A percentile compares a stretch with the other conserved stretches of the same genome.
phyloP scores from a whole-genome alignment of 1,140 invertebrate genomes.

The Drosophila elegans region DNA sequence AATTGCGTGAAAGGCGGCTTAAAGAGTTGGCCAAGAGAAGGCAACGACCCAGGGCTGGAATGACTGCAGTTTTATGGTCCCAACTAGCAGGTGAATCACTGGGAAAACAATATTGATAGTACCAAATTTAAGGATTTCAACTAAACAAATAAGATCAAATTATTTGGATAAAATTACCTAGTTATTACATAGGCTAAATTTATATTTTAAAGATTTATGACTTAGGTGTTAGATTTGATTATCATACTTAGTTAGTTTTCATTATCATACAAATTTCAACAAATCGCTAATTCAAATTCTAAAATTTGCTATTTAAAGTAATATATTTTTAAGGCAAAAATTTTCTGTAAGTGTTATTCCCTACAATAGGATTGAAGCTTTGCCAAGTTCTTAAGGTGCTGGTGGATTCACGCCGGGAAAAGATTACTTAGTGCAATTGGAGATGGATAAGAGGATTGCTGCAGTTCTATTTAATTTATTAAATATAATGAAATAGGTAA shows the following conservation, averaged over 20 bases:
- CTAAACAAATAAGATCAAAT: no score
- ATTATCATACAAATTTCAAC: no score
- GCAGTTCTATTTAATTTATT: constrained; percentile 1
- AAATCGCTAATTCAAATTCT: no score
- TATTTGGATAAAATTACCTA: no score
- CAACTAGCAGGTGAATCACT: constrained; percentile 6
- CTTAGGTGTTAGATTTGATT: no score
- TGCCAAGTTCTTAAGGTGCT: constrained; percentile 26
- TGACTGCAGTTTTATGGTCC: constrained; percentile 34
- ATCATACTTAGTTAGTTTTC: no score
- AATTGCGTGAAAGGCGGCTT: constrained; percentile 76
- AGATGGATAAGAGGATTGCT: constrained; percentile 11
- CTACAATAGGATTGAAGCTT: background rate
- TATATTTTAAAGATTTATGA: no score
- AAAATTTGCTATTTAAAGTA: no score
- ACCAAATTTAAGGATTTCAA: no score
- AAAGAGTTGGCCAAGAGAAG: constrained; percentile 42
- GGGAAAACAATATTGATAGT: background rate
- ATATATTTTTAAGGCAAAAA: no score
- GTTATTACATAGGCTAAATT: background rate
- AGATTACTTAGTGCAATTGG: constrained; percentile 35
- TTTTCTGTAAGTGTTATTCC: background rate
- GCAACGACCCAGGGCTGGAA: constrained; percentile 19
- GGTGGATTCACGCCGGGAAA: background rate
- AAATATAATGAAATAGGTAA: background rate